Evolutionary conservation across 2,888 invertebrate genomes (phyloP), one percentile per base, ranked within the genome.

Genomic region (Drosophila lutescens): DNA sequence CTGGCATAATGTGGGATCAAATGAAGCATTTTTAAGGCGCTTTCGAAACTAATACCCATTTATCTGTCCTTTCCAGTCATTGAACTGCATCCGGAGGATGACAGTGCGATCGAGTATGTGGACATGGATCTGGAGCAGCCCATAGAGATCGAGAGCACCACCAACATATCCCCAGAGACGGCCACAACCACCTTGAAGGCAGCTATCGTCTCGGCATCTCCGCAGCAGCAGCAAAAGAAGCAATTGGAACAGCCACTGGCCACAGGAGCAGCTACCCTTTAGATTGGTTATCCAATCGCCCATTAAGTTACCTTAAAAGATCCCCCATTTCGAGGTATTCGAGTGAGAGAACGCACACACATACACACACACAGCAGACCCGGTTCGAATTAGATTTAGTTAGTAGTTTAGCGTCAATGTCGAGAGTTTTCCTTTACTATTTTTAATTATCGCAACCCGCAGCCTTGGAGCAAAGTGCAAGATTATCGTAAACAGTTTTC

Each of bases 121-220:
- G 85, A 86, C 51, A 86, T 86, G 88, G 88, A 86, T 9, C 43
- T 85, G 17, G 79, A 81, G 41, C 86, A 88, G 74, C 81, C 85
- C 8, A 77, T 85, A 38, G 85, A 87, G 62, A 82, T 85, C 12
- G 71, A 79, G 54, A 75, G 76, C 57, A 82, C 72, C 59, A 80
- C 66, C 66, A 86, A 77, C 73, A 70, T 77, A 74, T 75, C 81
- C 49, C 61, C 74, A 13, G 80, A 77, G 40, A 75, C 66, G 17
- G 67, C 71, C 23, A 70, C 65, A 20, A 57, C 77, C 13, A 57
- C 79, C 23, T 61, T 78, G 23, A 77, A 74, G 51, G 74, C 77
- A 30, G 66, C 77, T 20, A 49, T 73, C 32, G 56, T 80, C 26
- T 46, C 79, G 32, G 44, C 72, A 36, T 2, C 20, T 15, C 26